These are phyloP conservation scores for Harmothoe impar DNA, from an alignment of 2,888 invertebrate species.

Conservation along the genomic window DNA sequence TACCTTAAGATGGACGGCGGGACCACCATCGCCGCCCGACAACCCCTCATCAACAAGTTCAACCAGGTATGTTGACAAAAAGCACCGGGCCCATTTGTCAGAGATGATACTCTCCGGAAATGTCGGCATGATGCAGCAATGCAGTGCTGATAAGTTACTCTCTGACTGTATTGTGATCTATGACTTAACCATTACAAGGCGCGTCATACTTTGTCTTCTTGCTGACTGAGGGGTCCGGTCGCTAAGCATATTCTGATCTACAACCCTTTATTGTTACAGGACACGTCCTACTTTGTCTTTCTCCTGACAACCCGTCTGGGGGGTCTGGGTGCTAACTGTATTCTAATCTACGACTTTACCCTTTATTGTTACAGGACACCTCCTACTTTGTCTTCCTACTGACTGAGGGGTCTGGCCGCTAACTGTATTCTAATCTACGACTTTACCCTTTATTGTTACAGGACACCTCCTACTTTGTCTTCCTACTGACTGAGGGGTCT, in stretches of 20 bases:
- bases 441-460: constrained; percentile 71
- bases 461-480: constrained; percentile 89
- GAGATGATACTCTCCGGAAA: too few species aligned
- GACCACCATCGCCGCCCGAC: constrained; percentile 91
- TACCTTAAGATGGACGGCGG: constrained; percentile 95
- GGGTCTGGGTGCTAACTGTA: constrained; percentile 95
- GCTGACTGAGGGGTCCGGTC: too few species aligned
- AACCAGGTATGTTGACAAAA: constrained; percentile 88
- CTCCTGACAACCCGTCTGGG: constrained; percentile 96
- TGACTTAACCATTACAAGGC: too few species aligned
- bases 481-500: constrained; percentile 96
- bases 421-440: constrained; percentile 96
- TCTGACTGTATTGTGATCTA: constrained; percentile 94
- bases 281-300: constrained; percentile 91
- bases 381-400: constrained; percentile 92
- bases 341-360: constrained; percentile 93
- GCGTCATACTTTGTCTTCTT: too few species aligned
- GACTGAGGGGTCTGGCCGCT: constrained; percentile 97
- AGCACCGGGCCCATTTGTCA: too few species aligned
- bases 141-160: too few species aligned
- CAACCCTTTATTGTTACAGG: constrained; percentile 65
- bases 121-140: too few species aligned
- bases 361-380: constrained; percentile 82
- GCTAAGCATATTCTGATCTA: not conserved
- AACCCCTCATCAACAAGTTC: constrained; percentile 91